phyloP scores from a whole-genome alignment of 2,888 invertebrate genomes.

The Epistrophe grossulariae region DNA sequence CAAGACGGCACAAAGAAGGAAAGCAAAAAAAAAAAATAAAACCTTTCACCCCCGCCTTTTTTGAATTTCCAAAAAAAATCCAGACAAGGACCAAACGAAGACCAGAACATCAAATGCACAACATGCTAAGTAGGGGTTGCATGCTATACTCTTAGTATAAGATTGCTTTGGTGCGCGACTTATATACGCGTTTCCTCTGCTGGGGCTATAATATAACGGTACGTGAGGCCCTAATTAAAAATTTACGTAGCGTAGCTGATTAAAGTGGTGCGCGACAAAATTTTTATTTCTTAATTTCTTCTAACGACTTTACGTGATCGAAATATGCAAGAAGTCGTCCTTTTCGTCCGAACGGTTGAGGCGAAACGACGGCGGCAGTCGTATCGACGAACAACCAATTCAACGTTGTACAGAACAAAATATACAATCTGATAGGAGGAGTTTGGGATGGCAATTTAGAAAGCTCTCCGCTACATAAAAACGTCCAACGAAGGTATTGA shows the following conservation, averaged over 20 bases:
- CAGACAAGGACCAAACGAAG: constrained; percentile 41
- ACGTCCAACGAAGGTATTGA: constrained; percentile 24
- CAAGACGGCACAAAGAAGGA: constrained; percentile 17
- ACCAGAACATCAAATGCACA: constrained; percentile 61
- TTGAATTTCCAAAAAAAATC: neutral
- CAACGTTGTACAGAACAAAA: neutral
- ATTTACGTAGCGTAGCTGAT: constrained; percentile 76
- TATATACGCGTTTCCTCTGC: constrained; percentile 32
- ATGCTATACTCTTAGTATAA: constrained; percentile 25
- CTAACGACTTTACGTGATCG: constrained; percentile 76
- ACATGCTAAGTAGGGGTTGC: constrained; percentile 71
- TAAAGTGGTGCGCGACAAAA: constrained; percentile 76
- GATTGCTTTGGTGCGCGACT: constrained; percentile 36
- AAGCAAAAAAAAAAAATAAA: constrained; percentile 14
- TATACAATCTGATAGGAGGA: constrained; percentile 7
- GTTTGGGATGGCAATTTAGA: constrained; percentile 4
- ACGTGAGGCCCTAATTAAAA: constrained; percentile 75
- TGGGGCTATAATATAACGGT: neutral
- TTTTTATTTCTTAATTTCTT: constrained; percentile 76
- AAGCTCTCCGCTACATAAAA: constrained; percentile 39
- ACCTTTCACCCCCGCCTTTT: constrained; percentile 35
- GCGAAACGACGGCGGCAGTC: too few species aligned
- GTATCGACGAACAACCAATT: constrained; percentile 21
- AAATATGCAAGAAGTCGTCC: constrained; percentile 69
- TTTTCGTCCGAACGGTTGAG: neutral